phyloP scores from a whole-genome alignment of 2,888 invertebrate genomes.

The Erannis defoliaria region DNA sequence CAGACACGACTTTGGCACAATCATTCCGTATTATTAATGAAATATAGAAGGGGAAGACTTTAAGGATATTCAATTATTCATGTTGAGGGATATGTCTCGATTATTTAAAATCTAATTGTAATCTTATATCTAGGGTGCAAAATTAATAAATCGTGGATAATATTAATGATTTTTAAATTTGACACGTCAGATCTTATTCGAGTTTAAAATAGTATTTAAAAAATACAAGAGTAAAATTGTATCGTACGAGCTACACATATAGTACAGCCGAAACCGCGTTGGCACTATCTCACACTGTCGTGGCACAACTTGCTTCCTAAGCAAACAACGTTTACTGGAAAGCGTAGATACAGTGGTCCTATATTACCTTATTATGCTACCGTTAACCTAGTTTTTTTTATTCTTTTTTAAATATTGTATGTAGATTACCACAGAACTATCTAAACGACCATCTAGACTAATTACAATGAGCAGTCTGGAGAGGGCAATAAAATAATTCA shows the following conservation, averaged over 20 bases:
- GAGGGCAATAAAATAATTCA: slow-evolving; percentile 81
- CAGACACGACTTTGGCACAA: slow-evolving; percentile 83
- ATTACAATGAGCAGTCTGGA: slow-evolving; percentile 84
- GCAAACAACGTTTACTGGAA: slow-evolving; percentile 64
- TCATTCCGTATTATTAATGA: slow-evolving; percentile 68
- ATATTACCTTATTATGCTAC: slow-evolving; percentile 75
- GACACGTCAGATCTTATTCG: slow-evolving; percentile 43
- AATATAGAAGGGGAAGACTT: slow-evolving; percentile 84
- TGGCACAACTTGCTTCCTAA: slow-evolving; percentile 68
- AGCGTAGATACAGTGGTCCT: slow-evolving; percentile 77
- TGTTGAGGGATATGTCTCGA: slow-evolving; percentile 79
- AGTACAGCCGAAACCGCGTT: slow-evolving; percentile 55
- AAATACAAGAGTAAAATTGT: slow-evolving; percentile 34
- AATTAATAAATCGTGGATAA: slow-evolving; percentile 74
- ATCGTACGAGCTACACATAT: slow-evolving; percentile 6
- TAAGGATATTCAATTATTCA: slow-evolving; percentile 59
- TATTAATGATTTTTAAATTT: slow-evolving; percentile 52
- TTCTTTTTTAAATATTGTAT: slow-evolving; percentile 72
- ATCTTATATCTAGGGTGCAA: slow-evolving; percentile 81
- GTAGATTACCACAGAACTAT: slow-evolving; percentile 78
- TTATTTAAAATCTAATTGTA: slow-evolving; percentile 66
- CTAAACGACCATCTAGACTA: slow-evolving; percentile 77
- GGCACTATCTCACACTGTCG: slow-evolving; percentile 72
- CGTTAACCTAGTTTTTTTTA: slow-evolving; percentile 74
- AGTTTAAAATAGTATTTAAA: slow-evolving; percentile 36